Evolutionary conservation across 2,113 vertebrate genomes (phyloP).

Genomic region (Procavia capensis): DNA sequence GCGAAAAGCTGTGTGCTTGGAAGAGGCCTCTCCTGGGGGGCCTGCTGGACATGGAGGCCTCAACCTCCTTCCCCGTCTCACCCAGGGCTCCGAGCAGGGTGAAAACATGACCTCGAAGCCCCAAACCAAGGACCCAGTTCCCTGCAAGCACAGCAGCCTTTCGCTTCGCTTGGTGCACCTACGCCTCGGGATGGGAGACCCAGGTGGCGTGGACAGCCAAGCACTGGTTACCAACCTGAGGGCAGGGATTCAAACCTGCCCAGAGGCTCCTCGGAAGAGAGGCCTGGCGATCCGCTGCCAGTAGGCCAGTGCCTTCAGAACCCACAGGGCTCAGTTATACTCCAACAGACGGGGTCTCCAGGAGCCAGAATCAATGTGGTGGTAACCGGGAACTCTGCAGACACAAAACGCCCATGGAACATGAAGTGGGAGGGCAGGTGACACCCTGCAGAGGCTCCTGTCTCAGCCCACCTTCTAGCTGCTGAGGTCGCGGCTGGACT

Average conservation of each 20-base stretch:
- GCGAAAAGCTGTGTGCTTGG: not conserved
- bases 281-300: not conserved
- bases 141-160: accelerated
- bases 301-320: no score
- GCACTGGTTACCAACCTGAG: no score
- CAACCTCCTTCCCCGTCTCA: not conserved
- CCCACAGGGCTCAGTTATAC: no score
- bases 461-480: no score
- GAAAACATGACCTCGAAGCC: not conserved
- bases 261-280: not conserved
- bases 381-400: no score
- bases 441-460: accelerated
- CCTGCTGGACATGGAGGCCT: not conserved
- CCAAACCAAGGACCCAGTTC: not conserved
- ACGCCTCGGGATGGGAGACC: not conserved
- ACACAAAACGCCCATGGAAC: no score
- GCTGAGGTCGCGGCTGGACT: accelerated
- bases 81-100: not conserved
- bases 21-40: not conserved
- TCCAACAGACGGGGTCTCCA: no score
- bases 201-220: no score
- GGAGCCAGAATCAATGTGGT: not conserved
- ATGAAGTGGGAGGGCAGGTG: not conserved
- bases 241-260: not conserved
- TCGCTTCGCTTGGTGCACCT: accelerated